Conservation (phyloP, 2,888 invertebrate species). For the Dryobota labecula region DNA sequence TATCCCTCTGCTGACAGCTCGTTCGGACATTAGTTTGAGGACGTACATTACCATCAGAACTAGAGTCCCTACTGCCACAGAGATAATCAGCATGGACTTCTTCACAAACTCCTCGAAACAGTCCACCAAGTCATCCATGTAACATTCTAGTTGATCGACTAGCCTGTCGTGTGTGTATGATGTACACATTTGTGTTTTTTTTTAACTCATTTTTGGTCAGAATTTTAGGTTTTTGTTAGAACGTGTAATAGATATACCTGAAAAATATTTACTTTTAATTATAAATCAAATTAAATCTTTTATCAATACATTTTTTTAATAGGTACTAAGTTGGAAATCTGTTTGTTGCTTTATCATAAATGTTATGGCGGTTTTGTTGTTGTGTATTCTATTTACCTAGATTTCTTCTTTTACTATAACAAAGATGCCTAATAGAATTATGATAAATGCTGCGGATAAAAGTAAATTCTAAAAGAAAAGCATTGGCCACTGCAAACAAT, state of each 20-base stretch:
- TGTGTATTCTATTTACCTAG: not conserved
- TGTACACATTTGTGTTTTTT: slow-evolving; percentile 72
- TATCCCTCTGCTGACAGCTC: not conserved
- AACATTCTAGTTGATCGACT: slow-evolving; percentile 72
- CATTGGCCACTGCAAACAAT: not conserved
- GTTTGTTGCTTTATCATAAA: not conserved
- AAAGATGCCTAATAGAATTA: not conserved
- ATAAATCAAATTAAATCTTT: too few relatives aligned
- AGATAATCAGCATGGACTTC: slow-evolving; percentile 76
- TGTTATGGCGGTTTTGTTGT: too few relatives aligned
- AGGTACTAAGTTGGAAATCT: too few relatives aligned
- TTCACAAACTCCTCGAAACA: slow-evolving; percentile 79
- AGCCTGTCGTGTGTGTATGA: slow-evolving; percentile 61
- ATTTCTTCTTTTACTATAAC: not conserved
- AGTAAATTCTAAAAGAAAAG: not conserved
- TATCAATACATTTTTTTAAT: too few relatives aligned
- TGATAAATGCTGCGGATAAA: too few relatives aligned
- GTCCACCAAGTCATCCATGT: slow-evolving; percentile 77
- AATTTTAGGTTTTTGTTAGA: slow-evolving; percentile 68
- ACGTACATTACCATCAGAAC: slow-evolving; percentile 73
- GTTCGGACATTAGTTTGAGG: slow-evolving; percentile 61
- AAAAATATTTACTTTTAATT: slow-evolving; percentile 53
- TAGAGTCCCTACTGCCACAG: slow-evolving; percentile 72
- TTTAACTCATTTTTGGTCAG: not conserved
- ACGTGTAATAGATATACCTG: slow-evolving; percentile 86